Percentiles rank a stretch among this genome's conserved stretches.
These are phyloP conservation scores for Dolichoris vasculosae DNA, from an alignment of 1,140 invertebrate genomes.

Conservation along the genomic window DNA sequence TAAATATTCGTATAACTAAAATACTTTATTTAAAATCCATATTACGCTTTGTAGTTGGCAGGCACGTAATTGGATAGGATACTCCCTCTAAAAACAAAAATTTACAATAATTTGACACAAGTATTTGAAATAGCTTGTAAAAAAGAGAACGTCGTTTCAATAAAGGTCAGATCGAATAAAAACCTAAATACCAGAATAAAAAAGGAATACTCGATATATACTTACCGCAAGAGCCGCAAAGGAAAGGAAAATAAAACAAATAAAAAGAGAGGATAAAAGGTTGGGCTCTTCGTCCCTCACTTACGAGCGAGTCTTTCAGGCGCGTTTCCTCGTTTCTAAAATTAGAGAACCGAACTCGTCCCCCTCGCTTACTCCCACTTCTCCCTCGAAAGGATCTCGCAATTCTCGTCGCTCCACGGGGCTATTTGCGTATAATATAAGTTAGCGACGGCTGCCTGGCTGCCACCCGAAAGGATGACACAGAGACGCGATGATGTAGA, in stretches of 20 bases:
- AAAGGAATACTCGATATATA: background rate
- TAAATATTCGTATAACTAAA: no score
- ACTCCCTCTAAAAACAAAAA: no score
- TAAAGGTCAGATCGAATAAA: no score
- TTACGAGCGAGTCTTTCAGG: conserved; percentile 34
- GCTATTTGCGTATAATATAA: conserved; percentile 58
- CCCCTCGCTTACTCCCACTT: background rate
- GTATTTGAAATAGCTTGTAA: no score
- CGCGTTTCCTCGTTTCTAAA: conserved; percentile 68
- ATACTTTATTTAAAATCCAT: no score
- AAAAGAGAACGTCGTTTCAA: no score
- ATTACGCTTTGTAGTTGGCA: no score
- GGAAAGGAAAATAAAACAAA: conserved; percentile 19
- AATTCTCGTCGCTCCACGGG: conserved; percentile 55
- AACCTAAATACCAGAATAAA: no score
- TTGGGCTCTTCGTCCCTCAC: background rate
- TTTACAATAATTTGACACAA: no score
- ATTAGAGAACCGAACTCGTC: conserved; percentile 56
- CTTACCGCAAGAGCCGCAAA: background rate
- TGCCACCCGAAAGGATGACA: conserved; percentile 35
- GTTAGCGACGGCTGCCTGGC: background rate
- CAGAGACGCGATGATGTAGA: conserved; percentile 48
- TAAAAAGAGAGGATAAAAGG: background rate
- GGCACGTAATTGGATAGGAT: no score
- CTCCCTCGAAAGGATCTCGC: conserved; percentile 53